phyloP scores from a whole-genome alignment of 2,888 invertebrate genomes.

The Synergus laeviventris region DNA sequence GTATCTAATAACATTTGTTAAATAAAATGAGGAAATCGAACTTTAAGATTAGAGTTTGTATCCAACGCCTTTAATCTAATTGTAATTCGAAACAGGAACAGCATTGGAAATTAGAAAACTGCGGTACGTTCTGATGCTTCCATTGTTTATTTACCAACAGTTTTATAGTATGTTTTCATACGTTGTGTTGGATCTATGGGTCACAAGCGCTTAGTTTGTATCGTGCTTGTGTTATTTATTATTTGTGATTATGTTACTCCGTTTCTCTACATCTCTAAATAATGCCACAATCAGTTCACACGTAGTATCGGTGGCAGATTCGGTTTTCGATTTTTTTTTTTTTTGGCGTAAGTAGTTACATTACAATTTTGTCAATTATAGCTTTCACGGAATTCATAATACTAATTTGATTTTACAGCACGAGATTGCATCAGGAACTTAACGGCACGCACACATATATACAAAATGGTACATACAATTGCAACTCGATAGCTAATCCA shows the following conservation, averaged over 20 bases:
- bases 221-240: constrained; percentile 59
- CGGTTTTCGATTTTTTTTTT: constrained; percentile 54
- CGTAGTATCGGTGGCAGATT: constrained; percentile 61
- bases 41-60: background rate
- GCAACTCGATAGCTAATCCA: constrained; percentile 7
- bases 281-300: constrained; percentile 63
- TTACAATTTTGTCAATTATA: constrained; percentile 38
- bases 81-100: background rate
- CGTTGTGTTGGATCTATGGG: constrained; percentile 65
- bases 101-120: background rate
- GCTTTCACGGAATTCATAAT: constrained; percentile 56
- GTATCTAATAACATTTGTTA: too few relatives aligned
- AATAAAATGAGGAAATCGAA: too few relatives aligned
- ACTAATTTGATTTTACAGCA: constrained; percentile 73
- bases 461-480: constrained; percentile 50
- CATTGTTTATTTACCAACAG: constrained; percentile 72
- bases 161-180: constrained; percentile 70
- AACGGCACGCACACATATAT: constrained; percentile 65
- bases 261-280: constrained; percentile 58
- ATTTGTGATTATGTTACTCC: constrained; percentile 46
- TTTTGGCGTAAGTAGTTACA: constrained; percentile 51
- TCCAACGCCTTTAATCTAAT: background rate
- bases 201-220: constrained; percentile 62
- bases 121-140: constrained; percentile 57
- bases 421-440: constrained; percentile 72